phyloP scores from a whole-genome alignment of 2,113 vertebrate species.

The Dromaius novaehollandiae region DNA sequence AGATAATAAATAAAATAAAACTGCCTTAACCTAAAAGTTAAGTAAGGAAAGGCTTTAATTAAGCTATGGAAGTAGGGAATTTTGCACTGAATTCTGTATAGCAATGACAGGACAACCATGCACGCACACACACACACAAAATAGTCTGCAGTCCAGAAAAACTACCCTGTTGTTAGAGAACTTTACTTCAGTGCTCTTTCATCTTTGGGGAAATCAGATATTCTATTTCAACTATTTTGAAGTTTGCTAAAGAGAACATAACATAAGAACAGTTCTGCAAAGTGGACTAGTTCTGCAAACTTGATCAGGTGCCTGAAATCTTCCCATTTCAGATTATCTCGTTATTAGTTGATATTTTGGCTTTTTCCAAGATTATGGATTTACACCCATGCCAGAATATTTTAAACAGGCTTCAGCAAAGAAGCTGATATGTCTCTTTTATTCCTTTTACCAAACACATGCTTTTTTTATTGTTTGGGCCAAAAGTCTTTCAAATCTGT shows the following conservation, averaged over 20 bases:
- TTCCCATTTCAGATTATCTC: neutral
- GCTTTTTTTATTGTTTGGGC: neutral
- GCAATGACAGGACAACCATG: neutral
- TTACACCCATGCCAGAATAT: neutral
- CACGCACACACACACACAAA: neutral
- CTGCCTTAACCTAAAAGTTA: neutral
- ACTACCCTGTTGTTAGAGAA: neutral
- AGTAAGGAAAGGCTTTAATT: neutral
- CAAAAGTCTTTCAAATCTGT: neutral
- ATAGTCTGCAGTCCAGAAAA: neutral
- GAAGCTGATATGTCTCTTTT: neutral
- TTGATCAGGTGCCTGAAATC: neutral
- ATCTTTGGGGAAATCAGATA: neutral
- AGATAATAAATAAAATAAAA: neutral
- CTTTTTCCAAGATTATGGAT: neutral
- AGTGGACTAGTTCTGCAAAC: neutral
- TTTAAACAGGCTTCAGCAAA: neutral
- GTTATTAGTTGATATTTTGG: neutral
- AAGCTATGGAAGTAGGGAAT: neutral
- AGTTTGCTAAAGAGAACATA: neutral
- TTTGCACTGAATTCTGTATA: neutral
- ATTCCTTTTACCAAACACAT: accelerated
- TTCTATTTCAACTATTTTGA: neutral
- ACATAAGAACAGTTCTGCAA: neutral
- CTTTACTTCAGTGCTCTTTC: neutral